Base-by-base conservation (phyloP, 2,888 invertebrate species). In the Cenopis cana region DNA sequence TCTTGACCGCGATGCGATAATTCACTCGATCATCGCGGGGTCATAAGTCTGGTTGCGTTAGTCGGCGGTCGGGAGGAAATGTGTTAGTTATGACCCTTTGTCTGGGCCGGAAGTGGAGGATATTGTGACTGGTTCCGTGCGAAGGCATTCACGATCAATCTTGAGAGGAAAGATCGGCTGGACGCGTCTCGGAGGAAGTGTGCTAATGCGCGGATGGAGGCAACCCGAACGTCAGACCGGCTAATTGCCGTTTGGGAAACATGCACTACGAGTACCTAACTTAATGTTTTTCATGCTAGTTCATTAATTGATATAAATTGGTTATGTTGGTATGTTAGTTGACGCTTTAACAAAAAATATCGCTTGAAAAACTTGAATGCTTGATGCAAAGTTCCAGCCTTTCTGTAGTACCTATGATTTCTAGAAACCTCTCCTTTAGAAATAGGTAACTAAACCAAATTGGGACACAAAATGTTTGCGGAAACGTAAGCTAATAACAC, bases 191-290 rank as follows among this genome's bases (percentile, higher is more conserved):
- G 76, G 78, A 88, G 89, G 90, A 90, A 91, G 83, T 83, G 76
- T 82, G 74, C 82, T 89, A 89, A 91, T 89, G 88, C 81, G 83
- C 76, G 83, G 84, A 89, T 90, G 90, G 89, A 33, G n/a, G 57
- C 24, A 12, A 52, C 29, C 69, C 54, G 46, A 49, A 29, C 41
- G 38, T 17, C n/a, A 49, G 20, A 59, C 57, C 62, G 57, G 36
- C 46, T 46, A 59, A 54, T 70, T 65, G 33, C 59, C 80, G 81
- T 84, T 80, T 81, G 81, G 77, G 78, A 79, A 66, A 79, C 33
- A 6, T 33, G 33, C 69, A 61, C 74, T 24, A 24, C 4, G 24
- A 74, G 73, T 11, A 41, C 41, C 61, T 5, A 41, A 55, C 61
- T 5, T 46, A 36, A 67, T 52, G 4, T 33, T 8, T 61, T 56